A percentile compares a stretch with the other conserved stretches of the same genome.
Evolutionary conservation across 2,888 invertebrate species (phyloP).

Genomic region (Phanerotoma sp.): DNA sequence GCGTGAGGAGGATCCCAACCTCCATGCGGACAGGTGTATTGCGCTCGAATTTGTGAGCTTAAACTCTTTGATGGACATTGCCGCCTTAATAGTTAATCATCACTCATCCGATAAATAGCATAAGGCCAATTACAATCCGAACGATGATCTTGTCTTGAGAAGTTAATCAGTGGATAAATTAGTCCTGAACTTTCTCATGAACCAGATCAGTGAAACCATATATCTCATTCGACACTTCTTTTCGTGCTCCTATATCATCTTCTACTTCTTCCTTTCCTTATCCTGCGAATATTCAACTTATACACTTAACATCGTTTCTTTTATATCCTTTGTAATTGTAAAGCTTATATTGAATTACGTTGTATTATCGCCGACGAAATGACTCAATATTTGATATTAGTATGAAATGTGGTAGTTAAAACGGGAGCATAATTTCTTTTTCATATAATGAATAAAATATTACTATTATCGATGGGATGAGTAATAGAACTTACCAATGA

Average conservation of each 20-base stretch:
- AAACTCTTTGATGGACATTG: neutral
- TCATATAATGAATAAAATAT: too few relatives aligned
- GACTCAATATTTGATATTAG: too few relatives aligned
- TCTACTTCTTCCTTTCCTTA: too few relatives aligned
- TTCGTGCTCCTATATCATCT: neutral
- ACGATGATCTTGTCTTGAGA: neutral
- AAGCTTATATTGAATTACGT: too few relatives aligned
- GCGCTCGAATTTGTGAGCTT: neutral
- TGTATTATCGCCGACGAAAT: too few relatives aligned
- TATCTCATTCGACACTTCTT: constrained; percentile 4
- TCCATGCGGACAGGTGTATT: constrained; percentile 1
- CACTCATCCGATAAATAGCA: neutral
- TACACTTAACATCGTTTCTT: too few relatives aligned
- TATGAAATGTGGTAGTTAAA: too few relatives aligned
- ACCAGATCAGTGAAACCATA: constrained; percentile 23
- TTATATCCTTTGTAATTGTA: too few relatives aligned
- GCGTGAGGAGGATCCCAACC: neutral
- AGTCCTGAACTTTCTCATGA: constrained; percentile 20
- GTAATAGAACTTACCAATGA: too few relatives aligned
- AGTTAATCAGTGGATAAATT: constrained; percentile 18
- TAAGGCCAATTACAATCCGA: neutral
- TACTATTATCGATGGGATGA: too few relatives aligned
- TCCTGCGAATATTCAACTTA: too few relatives aligned
- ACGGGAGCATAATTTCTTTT: too few relatives aligned
- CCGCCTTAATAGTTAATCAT: neutral